A percentile compares a stretch with the other conserved stretches of the same genome.
phyloP scores from a whole-genome alignment of 2,797 vertebrate genomes.

The Halcyon badia region DNA sequence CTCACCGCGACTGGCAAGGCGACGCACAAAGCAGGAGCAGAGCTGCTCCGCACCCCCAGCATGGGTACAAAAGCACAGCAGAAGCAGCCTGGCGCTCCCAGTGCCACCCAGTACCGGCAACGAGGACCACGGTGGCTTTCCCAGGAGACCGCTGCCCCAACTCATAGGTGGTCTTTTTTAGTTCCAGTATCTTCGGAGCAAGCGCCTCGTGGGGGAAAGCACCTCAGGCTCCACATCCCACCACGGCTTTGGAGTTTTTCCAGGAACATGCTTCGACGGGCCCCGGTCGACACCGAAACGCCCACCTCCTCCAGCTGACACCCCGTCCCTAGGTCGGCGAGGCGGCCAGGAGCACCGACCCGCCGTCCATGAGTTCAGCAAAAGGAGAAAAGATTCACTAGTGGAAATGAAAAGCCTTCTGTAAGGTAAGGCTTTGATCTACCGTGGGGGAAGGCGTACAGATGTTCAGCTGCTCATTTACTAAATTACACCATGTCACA shows the following conservation, averaged over 20 bases:
- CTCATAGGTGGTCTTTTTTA: background rate
- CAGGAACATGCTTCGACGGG: background rate
- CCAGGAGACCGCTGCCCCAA: background rate
- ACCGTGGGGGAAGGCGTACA: conserved; percentile 65
- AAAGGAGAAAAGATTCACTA: background rate
- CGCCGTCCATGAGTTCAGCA: background rate
- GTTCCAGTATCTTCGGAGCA: background rate
- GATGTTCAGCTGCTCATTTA: conserved; percentile 76
- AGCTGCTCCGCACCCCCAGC: background rate
- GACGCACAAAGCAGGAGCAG: background rate
- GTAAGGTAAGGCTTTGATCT: conserved; percentile 65
- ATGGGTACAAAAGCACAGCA: background rate
- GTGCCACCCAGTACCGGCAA: fast-evolving
- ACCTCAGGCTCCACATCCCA: background rate
- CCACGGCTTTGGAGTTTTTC: background rate
- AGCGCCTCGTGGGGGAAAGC: background rate
- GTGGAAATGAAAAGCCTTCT: conserved; percentile 54
- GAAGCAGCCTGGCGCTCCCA: background rate
- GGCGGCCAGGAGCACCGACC: background rate
- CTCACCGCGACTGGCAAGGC: fast-evolving
- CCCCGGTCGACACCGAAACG: fast-evolving
- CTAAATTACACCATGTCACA: conserved; percentile 76
- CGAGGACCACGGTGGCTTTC: fast-evolving
- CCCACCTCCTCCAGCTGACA: background rate
- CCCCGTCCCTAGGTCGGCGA: background rate